A percentile compares a stretch with the other conserved stretches of the same genome.
Evolutionary conservation across 35 echinoderm and acorn worm species (phyloP).

Genomic region (Strongylocentrotus purpuratus): DNA sequence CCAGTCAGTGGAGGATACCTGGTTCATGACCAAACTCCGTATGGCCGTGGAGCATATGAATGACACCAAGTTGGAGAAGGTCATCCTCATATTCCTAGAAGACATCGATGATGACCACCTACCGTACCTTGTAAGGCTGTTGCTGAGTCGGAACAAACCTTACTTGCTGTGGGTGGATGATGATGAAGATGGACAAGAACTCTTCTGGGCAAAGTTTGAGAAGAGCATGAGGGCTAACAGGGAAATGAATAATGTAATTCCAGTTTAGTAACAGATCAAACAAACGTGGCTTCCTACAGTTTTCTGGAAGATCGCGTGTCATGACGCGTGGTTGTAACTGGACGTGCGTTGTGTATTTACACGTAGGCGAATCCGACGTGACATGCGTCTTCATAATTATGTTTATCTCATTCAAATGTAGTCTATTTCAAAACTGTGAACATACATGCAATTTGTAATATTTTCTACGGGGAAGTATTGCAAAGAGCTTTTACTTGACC

Average conservation of each 20-base stretch:
- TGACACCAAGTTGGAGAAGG: conserved; percentile 22
- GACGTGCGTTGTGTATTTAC: too few species aligned
- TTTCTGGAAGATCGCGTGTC: too few species aligned
- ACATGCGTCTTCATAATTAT: too few species aligned
- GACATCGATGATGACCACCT: conserved; percentile 16
- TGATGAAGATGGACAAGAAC: conserved; percentile 28
- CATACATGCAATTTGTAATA: too few species aligned
- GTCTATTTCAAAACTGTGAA: too few species aligned
- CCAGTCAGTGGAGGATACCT: neutral
- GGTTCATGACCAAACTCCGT: conserved; percentile 40
- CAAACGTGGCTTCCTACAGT: too few species aligned
- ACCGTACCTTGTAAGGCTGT: conserved; percentile 18
- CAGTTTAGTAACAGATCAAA: conserved; percentile 7
- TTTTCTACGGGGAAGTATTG: neutral
- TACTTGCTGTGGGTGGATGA: conserved; percentile 25
- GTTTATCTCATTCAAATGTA: too few species aligned
- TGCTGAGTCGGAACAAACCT: conserved; percentile 29
- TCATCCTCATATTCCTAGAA: conserved; percentile 5
- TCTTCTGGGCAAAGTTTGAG: conserved; percentile 25
- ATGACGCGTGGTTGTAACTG: too few species aligned
- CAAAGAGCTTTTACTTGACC: neutral
- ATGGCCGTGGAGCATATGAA: conserved; percentile 41
- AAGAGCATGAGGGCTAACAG: conserved; percentile 25
- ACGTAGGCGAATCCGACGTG: too few species aligned
- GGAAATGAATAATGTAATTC: conserved; percentile 38